These are phyloP conservation scores for Aegypius monachus DNA, from an alignment of 2,113 vertebrate species.

Conservation along the genomic window DNA sequence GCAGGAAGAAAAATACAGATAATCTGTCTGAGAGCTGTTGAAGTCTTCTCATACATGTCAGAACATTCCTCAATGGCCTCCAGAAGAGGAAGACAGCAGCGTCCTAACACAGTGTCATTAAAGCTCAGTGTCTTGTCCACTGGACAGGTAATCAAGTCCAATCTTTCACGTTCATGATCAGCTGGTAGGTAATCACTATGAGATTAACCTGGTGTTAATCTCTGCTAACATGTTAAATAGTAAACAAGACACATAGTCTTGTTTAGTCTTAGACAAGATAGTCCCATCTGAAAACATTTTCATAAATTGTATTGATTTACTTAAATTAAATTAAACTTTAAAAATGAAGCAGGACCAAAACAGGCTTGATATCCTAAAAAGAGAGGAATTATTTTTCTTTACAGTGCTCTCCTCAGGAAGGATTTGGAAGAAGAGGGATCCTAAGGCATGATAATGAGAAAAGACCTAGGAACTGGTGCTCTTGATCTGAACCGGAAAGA, in stretches of 20 bases:
- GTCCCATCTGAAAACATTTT: neutral
- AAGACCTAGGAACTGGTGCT: neutral
- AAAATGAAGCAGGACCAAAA: neutral
- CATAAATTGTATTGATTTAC: neutral
- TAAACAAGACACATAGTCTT: neutral
- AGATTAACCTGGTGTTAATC: neutral
- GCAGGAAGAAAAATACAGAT: neutral
- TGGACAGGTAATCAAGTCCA: neutral
- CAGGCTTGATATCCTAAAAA: neutral
- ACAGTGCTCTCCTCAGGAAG: neutral
- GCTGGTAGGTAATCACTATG: neutral
- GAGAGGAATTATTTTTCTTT: neutral
- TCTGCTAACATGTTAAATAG: neutral
- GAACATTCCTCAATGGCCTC: neutral
- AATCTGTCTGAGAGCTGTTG: neutral
- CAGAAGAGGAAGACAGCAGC: neutral
- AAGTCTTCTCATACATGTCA: neutral
- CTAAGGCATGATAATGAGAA: neutral
- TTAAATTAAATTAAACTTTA: neutral
- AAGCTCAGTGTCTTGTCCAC: neutral
- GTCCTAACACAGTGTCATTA: neutral
- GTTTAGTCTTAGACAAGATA: neutral
- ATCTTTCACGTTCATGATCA: neutral
- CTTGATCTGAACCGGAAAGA: neutral
- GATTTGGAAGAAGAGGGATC: neutral